Percentiles rank a stretch among this genome's conserved stretches.
Conservation (phyloP, 2,888 invertebrate genomes). For the Tipula helvola region DNA sequence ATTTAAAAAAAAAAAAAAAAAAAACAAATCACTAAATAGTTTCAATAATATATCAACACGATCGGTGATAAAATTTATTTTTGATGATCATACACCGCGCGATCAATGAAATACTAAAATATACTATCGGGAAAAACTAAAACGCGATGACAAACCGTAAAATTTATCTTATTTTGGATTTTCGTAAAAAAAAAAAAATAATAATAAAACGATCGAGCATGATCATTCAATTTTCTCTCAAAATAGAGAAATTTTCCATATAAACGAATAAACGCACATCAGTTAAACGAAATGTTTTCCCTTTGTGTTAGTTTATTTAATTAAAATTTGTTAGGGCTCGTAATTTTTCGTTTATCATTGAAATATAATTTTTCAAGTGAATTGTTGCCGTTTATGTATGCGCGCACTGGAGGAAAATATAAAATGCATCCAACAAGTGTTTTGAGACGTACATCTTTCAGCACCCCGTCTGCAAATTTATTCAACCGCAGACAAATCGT, state of each 20-base stretch:
- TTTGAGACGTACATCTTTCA: neutral
- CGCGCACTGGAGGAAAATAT: neutral
- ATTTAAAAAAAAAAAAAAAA: too few species aligned
- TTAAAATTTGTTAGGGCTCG: neutral
- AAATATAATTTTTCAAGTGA: neutral
- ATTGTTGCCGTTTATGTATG: neutral
- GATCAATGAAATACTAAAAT: neutral
- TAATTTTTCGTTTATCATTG: neutral
- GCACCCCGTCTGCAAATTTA: neutral
- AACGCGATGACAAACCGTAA: neutral
- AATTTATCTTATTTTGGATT: neutral
- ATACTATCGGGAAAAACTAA: neutral
- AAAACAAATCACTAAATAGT: neutral
- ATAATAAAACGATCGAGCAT: neutral
- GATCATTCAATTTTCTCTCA: neutral
- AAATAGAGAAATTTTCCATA: neutral
- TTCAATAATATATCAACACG: neutral
- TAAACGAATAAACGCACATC: neutral
- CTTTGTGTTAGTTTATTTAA: neutral
- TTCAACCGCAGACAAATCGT: neutral
- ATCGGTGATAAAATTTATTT: neutral
- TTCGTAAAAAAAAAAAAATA: neutral
- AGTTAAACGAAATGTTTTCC: neutral
- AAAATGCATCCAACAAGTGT: neutral
- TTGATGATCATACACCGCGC: neutral